Evolutionary conservation across 2,797 vertebrate genomes (phyloP).

Genomic region (Geotrypetes seraphini): DNA sequence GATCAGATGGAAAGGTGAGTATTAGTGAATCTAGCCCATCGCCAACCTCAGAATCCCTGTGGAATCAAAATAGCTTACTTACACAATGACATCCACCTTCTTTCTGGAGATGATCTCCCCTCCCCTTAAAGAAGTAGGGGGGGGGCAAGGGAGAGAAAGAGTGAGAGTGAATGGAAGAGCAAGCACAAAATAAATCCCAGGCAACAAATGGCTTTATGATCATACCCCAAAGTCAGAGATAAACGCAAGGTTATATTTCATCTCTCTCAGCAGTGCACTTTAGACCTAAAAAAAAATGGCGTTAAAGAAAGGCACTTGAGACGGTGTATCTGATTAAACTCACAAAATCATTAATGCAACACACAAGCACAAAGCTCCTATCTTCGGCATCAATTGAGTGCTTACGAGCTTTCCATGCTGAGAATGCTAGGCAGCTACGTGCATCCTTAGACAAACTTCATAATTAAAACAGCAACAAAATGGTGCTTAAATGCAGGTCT

Average conservation of each 20-base stretch:
- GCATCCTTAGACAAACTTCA: conserved; percentile 30
- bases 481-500: conserved; percentile 7
- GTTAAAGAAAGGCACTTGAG: conserved; percentile 23
- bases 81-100: conserved; percentile 2
- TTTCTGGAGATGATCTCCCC: conserved; percentile 8
- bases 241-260: conserved; percentile 30
- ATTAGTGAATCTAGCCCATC: too few species aligned
- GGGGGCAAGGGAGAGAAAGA: too few species aligned
- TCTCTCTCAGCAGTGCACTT: conserved; percentile 30
- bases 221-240: conserved; percentile 12
- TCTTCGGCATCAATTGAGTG: conserved; percentile 24
- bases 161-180: too few species aligned
- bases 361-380: conserved; percentile 18
- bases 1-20: too few species aligned
- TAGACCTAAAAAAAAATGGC: conserved; percentile 33
- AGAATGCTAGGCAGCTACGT: conserved; percentile 17
- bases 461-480: conserved; percentile 35
- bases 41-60: too few species aligned
- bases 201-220: conserved; percentile 30
- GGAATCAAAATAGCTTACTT: conserved; percentile 3
- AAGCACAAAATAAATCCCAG: conserved; percentile 18
- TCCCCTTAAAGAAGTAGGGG: too few species aligned
- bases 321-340: conserved; percentile 23
- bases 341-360: conserved; percentile 17
- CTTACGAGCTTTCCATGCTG: conserved; percentile 24